Evolutionary conservation across 2,113 vertebrate genomes (phyloP).

Genomic region (Camelus dromedarius): DNA sequence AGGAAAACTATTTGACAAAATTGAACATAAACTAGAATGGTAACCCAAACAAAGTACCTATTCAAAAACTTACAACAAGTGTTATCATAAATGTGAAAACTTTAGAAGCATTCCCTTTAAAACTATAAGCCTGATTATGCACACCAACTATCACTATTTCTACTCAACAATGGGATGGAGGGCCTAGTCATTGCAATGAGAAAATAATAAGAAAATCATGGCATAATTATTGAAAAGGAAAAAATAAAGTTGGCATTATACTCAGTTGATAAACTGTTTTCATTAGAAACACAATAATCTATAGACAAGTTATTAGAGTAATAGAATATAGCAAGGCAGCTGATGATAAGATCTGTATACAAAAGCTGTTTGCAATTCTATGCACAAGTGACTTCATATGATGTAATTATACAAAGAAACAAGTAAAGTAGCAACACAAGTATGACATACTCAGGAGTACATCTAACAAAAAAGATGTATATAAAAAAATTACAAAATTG

Average conservation of each 20-base stretch:
- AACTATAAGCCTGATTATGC: neutral
- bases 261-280: neutral
- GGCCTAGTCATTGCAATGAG: neutral
- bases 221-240: neutral
- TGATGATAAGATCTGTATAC: neutral
- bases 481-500: neutral
- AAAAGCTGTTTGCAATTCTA: neutral
- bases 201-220: neutral
- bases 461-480: neutral
- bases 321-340: neutral
- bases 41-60: neutral
- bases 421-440: neutral
- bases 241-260: neutral
- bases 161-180: neutral
- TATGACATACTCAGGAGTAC: neutral
- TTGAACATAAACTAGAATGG: neutral
- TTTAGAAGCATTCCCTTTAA: neutral
- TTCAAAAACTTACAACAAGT: neutral
- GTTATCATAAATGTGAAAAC: neutral
- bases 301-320: neutral
- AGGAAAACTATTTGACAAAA: neutral
- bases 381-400: neutral
- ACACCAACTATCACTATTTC: neutral
- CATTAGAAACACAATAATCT: neutral
- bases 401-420: neutral